These are phyloP conservation scores for Yponomeuta evonymella DNA, from an alignment of 2,888 invertebrate genomes.

Conservation along the genomic window DNA sequence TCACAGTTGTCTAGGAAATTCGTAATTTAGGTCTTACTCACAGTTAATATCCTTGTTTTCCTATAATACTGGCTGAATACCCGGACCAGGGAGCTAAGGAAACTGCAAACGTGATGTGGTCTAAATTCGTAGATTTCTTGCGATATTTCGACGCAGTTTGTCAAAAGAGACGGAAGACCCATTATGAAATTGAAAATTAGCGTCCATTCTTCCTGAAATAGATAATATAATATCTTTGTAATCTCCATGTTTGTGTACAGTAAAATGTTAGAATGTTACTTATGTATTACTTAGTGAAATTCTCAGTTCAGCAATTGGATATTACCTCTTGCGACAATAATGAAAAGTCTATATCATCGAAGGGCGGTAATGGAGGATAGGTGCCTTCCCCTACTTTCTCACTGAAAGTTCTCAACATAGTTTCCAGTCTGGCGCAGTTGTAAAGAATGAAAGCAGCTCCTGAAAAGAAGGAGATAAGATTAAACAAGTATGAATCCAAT, in stretches of 20 bases:
- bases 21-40: conserved; percentile 48
- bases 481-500: too few relatives aligned
- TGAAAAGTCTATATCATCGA: conserved; percentile 78
- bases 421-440: conserved; percentile 83
- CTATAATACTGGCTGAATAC: conserved; percentile 85
- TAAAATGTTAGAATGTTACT: too few relatives aligned
- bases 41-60: conserved; percentile 80
- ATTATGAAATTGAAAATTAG: conserved; percentile 81
- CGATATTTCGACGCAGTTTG: conserved; percentile 64
- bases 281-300: too few relatives aligned
- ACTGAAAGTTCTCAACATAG: conserved; percentile 79
- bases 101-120: conserved; percentile 80
- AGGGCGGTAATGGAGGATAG: conserved; percentile 78
- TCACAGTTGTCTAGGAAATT: too few relatives aligned
- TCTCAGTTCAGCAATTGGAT: not conserved
- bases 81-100: conserved; percentile 78
- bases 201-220: conserved; percentile 85
- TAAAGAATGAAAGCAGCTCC: conserved; percentile 86
- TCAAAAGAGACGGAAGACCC: conserved; percentile 78
- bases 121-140: conserved; percentile 70
- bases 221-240: not conserved
- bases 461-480: conserved; percentile 38
- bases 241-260: too few relatives aligned
- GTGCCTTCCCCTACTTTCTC: conserved; percentile 67
- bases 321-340: conserved; percentile 80